Conservation (phyloP, 1,140 invertebrate species). For the Daktulosphaira vitifoliae region DNA sequence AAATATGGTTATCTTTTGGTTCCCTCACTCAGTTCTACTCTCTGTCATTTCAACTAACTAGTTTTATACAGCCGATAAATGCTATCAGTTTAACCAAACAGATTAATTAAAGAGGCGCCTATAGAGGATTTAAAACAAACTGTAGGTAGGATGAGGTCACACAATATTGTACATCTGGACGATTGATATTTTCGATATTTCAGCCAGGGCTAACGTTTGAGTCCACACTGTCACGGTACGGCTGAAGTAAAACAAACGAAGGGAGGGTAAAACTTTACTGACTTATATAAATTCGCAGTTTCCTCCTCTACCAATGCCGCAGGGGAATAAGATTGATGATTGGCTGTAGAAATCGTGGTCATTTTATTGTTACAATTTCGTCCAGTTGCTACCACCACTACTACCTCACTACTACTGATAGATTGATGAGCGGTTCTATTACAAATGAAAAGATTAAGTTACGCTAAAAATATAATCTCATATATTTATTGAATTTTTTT, state of each 20-base stretch:
- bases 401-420: not conserved
- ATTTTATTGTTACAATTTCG: not conserved
- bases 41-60: too few species aligned
- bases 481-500: not conserved
- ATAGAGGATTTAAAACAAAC: too few species aligned
- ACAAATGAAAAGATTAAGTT: conserved; percentile 7
- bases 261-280: conserved; percentile 4
- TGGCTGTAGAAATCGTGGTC: not conserved
- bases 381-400: too few species aligned
- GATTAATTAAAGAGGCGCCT: too few species aligned
- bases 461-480: conserved; percentile 14
- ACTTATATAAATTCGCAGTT: conserved; percentile 23
- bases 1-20: too few species aligned
- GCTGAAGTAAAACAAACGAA: not conserved
- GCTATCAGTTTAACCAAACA: too few species aligned
- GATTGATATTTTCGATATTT: conserved; percentile 26
- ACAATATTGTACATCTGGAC: conserved; percentile 6
- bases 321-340: conserved; percentile 31
- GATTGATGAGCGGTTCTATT: conserved; percentile 19
- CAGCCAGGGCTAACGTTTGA: not conserved
- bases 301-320: not conserved
- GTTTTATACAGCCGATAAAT: too few species aligned
- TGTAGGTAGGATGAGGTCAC: not conserved
- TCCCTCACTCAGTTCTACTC: too few species aligned
- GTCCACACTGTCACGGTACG: not conserved